phyloP scores from a whole-genome alignment of 1,140 invertebrate species.

The Aculops lycopersici region DNA sequence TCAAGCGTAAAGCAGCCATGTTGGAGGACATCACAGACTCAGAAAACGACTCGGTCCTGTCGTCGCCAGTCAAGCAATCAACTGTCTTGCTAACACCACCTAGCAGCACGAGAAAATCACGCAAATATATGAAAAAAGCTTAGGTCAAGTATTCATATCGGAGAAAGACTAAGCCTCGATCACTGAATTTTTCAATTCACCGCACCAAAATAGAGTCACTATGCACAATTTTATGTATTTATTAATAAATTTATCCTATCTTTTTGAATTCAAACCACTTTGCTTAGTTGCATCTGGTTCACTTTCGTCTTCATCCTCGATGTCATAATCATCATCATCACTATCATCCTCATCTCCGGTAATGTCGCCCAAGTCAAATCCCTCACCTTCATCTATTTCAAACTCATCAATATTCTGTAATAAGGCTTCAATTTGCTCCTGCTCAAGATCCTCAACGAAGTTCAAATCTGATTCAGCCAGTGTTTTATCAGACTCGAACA shows the following conservation, averaged over 20 bases:
- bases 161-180: too few species aligned
- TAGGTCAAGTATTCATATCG: too few species aligned
- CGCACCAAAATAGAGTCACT: too few species aligned
- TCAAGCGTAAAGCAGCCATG: too few species aligned
- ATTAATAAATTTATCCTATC: too few species aligned
- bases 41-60: too few species aligned
- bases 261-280: too few species aligned
- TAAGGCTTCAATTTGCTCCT: constrained; percentile 30
- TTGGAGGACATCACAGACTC: too few species aligned
- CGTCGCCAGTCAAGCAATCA: constrained; percentile 17
- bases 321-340: background rate
- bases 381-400: constrained; percentile 36
- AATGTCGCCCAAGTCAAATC: constrained; percentile 8
- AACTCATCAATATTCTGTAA: constrained; percentile 72
- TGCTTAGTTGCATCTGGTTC: too few species aligned
- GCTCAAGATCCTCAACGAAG: constrained; percentile 32
- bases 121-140: too few species aligned
- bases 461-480: constrained; percentile 77
- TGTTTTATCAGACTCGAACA: constrained; percentile 65
- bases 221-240: too few species aligned
- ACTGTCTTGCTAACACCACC: constrained; percentile 20
- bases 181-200: too few species aligned
- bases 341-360: background rate
- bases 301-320: background rate
- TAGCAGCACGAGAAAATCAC: constrained; percentile 4